Base-by-base conservation (phyloP, 2,888 invertebrate species). In the Ernsta delagoae region DNA sequence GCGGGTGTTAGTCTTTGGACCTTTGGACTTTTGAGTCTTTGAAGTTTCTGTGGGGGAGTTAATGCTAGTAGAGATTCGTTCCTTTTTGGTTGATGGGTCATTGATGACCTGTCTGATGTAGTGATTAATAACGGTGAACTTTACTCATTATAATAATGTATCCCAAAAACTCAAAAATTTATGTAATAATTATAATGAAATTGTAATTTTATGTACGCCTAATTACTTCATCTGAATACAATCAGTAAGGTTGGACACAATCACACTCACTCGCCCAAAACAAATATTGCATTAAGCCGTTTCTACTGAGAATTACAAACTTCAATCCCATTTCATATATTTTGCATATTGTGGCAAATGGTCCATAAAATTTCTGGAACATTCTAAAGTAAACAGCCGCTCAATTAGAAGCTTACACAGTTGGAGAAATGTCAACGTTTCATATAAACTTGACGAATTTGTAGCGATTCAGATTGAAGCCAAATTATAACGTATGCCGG, bases 371-470 rank as follows among this genome's bases (percentile, higher is more conserved):
- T 70, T 60, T 65, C 36, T 65, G 34, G 64, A 64, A 75, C 76
- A 75, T 70, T 70, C 73, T 73, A 75, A 76, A 72, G 70, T 70
- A 81, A 83, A 80, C 79, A 79, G 71, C 77, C 76, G 74, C 77
- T 74, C 78, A 80, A 83, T 84, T 84, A 80, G 81, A 76, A 77
- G 77, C 68, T 31, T 59, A 68, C 78, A 77, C 77, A 75, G 75
- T 81, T 80, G 76, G 79, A 79, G 80, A 80, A 84, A 84, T 82
- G 79, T 80, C 80, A 83, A 85, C 83, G 83, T 81, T 82, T 75
- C 74, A 75, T 74, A 74, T 78, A 78, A 85, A 82, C 77, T 78
- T 80, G 77, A 78, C 78, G 71, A 81, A 81, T 81, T 81, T 72
- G 74, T 53, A 72, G 75, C 70, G 66, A 39, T 67, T 66, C 53